These are phyloP conservation scores for Periphyllus acericola DNA, from an alignment of 2,888 invertebrate species.

Conservation along the genomic window DNA sequence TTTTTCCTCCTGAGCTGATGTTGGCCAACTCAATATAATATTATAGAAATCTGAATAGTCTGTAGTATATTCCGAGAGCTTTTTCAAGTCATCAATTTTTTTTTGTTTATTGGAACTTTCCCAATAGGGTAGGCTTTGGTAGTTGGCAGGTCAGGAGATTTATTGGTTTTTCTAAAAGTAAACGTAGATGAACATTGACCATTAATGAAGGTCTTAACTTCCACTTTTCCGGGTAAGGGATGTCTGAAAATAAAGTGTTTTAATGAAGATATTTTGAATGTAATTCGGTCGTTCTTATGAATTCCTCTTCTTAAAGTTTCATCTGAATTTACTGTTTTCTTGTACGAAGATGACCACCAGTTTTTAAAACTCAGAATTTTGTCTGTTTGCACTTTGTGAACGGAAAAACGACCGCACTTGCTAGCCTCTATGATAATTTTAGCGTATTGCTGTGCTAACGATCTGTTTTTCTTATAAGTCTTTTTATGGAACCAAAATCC, in stretches of 20 bases:
- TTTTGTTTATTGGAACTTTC: no score
- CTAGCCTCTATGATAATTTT: conserved; percentile 39
- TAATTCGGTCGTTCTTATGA: conserved; percentile 25
- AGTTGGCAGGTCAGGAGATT: conserved; percentile 34
- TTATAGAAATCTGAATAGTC: conserved; percentile 37
- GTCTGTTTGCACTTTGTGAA: conserved; percentile 39
- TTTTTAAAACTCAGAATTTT: no score
- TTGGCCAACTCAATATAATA: conserved; percentile 21
- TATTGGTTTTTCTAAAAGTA: conserved; percentile 33
- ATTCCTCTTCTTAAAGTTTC: no score
- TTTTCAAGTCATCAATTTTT: conserved; percentile 38
- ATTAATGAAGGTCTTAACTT: no score
- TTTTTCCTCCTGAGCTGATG: no score
- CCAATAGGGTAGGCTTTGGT: conserved; percentile 12
- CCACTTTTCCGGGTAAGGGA: conserved; percentile 31
- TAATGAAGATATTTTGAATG: conserved; percentile 54
- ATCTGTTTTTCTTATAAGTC: conserved; percentile 44
- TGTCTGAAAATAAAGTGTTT: conserved; percentile 47
- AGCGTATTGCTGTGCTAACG: conserved; percentile 47
- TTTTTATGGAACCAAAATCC: conserved; percentile 63
- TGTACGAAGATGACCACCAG: no score
- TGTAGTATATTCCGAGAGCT: conserved; percentile 33
- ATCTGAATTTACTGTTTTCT: no score
- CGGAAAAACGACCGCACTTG: conserved; percentile 35
- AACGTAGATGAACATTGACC: conserved; percentile 17